phyloP scores from a whole-genome alignment of 2,113 vertebrate genomes.

The Microcebus tavaratra region DNA sequence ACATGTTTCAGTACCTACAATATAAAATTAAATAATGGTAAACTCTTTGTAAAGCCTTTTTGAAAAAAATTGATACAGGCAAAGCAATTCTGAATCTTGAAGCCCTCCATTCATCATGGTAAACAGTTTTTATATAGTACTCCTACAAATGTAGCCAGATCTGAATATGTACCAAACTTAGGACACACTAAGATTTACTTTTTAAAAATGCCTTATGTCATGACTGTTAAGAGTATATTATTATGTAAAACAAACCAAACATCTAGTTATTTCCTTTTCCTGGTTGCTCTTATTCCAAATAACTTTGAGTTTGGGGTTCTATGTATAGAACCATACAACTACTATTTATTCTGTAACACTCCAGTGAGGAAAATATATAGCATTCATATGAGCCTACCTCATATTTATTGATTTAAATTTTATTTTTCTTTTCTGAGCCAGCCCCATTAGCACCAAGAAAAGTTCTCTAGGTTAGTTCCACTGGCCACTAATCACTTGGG shows the following conservation, averaged over 20 bases:
- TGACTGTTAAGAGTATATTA: conserved; percentile 27
- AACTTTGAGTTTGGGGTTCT: conserved; percentile 36
- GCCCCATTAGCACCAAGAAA: conserved; percentile 1
- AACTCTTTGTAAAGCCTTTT: conserved; percentile 17
- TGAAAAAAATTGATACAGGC: background rate
- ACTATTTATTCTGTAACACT: background rate
- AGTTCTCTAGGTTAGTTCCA: background rate
- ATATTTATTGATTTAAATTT: conserved; percentile 38
- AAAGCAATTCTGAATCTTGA: conserved; percentile 50
- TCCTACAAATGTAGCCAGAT: background rate
- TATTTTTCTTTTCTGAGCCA: conserved; percentile 21
- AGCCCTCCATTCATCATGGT: background rate
- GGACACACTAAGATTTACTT: conserved; percentile 5
- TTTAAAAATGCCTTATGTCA: background rate
- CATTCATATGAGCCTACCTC: background rate
- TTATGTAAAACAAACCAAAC: conserved; percentile 22
- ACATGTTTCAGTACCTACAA: conserved; percentile 20
- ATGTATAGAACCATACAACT: background rate
- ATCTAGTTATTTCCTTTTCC: conserved; percentile 11
- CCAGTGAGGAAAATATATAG: background rate
- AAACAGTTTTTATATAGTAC: background rate
- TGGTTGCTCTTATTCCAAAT: conserved; percentile 30
- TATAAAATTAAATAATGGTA: conserved; percentile 17
- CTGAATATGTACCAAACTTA: conserved; percentile 31
- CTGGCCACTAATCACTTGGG: background rate